Evolutionary conservation across 2,797 vertebrate genomes (phyloP), one percentile per base, ranked within the genome.

Genomic region (Acipenser ruthenus): DNA sequence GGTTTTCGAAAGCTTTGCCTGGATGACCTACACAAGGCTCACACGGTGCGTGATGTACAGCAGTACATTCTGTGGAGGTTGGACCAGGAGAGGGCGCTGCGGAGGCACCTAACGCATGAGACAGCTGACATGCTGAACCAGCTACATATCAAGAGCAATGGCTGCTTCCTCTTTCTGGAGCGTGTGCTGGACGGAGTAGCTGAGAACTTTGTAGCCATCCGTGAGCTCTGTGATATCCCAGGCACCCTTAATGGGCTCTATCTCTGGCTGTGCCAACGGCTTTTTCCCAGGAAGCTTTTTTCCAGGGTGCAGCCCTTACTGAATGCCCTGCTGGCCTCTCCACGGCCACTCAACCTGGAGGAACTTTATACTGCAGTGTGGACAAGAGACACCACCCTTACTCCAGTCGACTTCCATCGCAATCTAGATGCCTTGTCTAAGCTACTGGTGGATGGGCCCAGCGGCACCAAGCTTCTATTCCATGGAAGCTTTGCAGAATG

Each of bases 81-180:
- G 64, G 92, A 92, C 65, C 71, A 78, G 62, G 89, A 93, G 47
- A 80, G 73, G 0, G 62, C 79, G 0, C 83, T 93, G 48, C 88
- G 90, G 1, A 85, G 84, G 4, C 90, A 89, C 75, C 83, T 93
- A 71, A 92, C 87, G 7, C 87, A 81, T 0, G 87, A 93, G 69
- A 90, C 90, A 0, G 91, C 90, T 0, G 89, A 91, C 75, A 91
- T 91, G 90, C 76, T 94, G 55, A 90, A 91, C 77, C 82, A 92
- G 65, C 84, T 93, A 70, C 91, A 92, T 81, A 91, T 93, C 64
- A 93, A 93, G 77, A 93, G 92, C 47, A 82, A 88, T 0, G 89
- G 92, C 52, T 93, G 92, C 78, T 84, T 93, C 67, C 87, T 93
- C 11, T 93, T 91, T 76, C 82, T 93, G n/a, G 86, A 94, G 76